Evolutionary conservation across 2,888 invertebrate genomes (phyloP).

Genomic region (Thereva unica): DNA sequence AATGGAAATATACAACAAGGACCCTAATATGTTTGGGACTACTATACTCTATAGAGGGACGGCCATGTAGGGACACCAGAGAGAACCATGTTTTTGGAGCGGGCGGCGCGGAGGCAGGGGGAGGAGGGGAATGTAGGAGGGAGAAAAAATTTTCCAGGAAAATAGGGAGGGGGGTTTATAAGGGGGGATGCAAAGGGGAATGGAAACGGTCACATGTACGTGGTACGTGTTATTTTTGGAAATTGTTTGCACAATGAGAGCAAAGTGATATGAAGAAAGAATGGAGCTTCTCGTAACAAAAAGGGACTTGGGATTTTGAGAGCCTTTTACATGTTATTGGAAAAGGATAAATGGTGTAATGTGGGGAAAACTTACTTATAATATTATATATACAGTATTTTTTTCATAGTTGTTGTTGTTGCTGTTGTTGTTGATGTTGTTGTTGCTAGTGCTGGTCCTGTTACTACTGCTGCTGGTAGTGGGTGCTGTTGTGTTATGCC

Average conservation of each 20-base stretch:
- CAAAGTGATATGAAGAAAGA: constrained; percentile 26
- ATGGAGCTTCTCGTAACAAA: constrained; percentile 12
- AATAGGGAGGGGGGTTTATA: too few relatives aligned
- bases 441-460: too few relatives aligned
- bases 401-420: background rate
- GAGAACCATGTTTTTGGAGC: background rate
- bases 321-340: constrained; percentile 32
- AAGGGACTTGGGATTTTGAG: constrained; percentile 19
- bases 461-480: too few relatives aligned
- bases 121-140: background rate
- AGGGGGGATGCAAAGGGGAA: constrained; percentile 9
- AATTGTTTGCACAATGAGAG: constrained; percentile 36
- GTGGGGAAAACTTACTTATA: constrained; percentile 22
- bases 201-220: constrained; percentile 30
- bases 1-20: too few relatives aligned
- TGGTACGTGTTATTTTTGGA: constrained; percentile 38
- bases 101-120: background rate
- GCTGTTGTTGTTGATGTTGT: background rate
- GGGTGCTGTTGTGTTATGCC: too few relatives aligned
- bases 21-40: too few relatives aligned
- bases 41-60: too few relatives aligned
- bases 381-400: background rate
- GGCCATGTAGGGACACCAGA: too few relatives aligned
- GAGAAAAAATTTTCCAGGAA: too few relatives aligned
- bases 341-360: constrained; percentile 26